These are phyloP conservation scores for Salvelinus fontinalis DNA, from an alignment of 2,113 vertebrate genomes.

Conservation along the genomic window DNA sequence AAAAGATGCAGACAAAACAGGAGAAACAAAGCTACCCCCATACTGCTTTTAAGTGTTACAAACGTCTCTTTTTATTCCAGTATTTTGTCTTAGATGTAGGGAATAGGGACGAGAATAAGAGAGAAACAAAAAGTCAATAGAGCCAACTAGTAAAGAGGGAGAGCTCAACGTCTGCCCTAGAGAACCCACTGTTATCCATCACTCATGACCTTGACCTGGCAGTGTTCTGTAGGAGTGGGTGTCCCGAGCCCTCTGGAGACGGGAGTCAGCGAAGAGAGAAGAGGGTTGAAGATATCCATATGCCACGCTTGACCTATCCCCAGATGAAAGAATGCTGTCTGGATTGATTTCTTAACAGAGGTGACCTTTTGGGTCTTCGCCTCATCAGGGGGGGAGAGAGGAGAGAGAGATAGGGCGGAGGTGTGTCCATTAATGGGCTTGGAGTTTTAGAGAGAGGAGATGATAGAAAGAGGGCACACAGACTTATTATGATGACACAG, in stretches of 20 bases:
- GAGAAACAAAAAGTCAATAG: slow-evolving; percentile 16
- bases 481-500: too few species aligned
- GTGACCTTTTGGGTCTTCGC: slow-evolving; percentile 45
- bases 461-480: too few species aligned
- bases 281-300: slow-evolving; percentile 39
- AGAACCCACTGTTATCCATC: slow-evolving; percentile 33
- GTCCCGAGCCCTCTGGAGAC: slow-evolving; percentile 32
- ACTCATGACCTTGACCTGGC: slow-evolving; percentile 48
- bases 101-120: background rate
- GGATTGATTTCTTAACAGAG: slow-evolving; percentile 48
- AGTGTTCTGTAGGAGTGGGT: background rate
- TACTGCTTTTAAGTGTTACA: slow-evolving; percentile 1
- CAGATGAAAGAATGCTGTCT: slow-evolving; percentile 35
- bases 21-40: too few species aligned
- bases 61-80: slow-evolving; percentile 23
- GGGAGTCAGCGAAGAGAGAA: background rate
- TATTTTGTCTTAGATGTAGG: background rate
- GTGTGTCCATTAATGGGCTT: too few species aligned
- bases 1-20: too few species aligned
- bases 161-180: slow-evolving; percentile 12
- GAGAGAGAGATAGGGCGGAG: too few species aligned
- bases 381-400: background rate
- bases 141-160: slow-evolving; percentile 21
- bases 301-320: slow-evolving; percentile 48
- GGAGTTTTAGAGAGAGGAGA: too few species aligned